Base-by-base conservation (phyloP, 2,797 vertebrate genomes). In the Danionella dracula region DNA sequence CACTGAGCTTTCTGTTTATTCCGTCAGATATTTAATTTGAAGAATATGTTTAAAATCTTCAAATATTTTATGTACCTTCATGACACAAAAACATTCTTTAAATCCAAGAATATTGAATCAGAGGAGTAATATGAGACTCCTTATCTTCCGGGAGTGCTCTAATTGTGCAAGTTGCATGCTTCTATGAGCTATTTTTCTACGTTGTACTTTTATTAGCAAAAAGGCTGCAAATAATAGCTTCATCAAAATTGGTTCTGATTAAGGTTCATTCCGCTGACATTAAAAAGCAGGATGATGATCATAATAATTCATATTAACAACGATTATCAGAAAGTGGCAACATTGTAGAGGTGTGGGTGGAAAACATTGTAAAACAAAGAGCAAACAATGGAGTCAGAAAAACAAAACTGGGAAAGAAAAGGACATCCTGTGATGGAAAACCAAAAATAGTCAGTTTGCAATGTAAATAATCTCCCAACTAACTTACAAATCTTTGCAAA, bases 361-460 rank as follows among this genome's bases (percentile, higher is more conserved):
- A 17, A 27, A 38, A 5, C 19, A 15, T 10, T 44, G 15, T 29
- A 49, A 1, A 37, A 2, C 49, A 31, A 13, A 48, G 12, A 48
- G 4, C 42, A 31, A 11, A 27, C 8, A 9, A 48, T 13, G 5
- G 38, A 4, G 34, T 50, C 9, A 27, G 48, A 21, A n/a, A 27
- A 16, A 21, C 17, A 45, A 48, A 20, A 66, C 0, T 8, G 3
- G 5, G 11, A 45, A 55, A 48, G 29, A 15, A 37, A 65, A 31
- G 17, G 23, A 19, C 13, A 62, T 61, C 49, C 3, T 64, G 48
- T 19, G 23, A 63, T 71, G 54, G 45, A 68, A 61, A 61, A 46
- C 10, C 67, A 61, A 13, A 23, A 68, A 49, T 27, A 32, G 32
- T 58, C 21, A 63, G 51, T 74, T 72, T 73, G 61, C 57, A 49